Evolutionary conservation across 1,140 invertebrate species (phyloP), one percentile per base, ranked within the genome.

Genomic region (Dendrolimus kikuchii): DNA sequence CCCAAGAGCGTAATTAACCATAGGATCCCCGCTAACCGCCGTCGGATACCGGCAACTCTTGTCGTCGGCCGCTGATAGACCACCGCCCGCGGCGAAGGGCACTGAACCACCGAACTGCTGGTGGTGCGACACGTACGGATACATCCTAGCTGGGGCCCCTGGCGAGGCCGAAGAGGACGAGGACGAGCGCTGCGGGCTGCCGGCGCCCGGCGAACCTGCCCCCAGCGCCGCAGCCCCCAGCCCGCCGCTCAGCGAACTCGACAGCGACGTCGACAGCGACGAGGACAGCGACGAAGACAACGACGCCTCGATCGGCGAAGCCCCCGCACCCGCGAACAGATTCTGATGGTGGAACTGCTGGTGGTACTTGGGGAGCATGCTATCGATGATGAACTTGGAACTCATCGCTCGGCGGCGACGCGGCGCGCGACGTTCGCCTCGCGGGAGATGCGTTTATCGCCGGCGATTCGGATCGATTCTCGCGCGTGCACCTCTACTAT

Each of bases 341-440:
- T 86, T 87, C 71, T 86, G 82, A 58, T 86, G 85, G 59, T 86
- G 82, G 71, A 87, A 86, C 84, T 89, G 89, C 89, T 90, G 88
- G 88, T 87, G 89, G 89, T 97, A 97, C 91, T 97, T 97, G 70
- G 95, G 95, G 89, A 97, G 93, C 95, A 97, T 96, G 91, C 94
- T 96, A 95, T 97, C 95, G 90, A 97, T 96, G 92, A 95, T 94
- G 90, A 96, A 96, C 93, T 97, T 97, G 89, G 93, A 95, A 93
- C 93, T 96, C 95, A 97, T 96, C 90, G 91, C 92, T 89, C 88
- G 89, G 88, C 74, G 74, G 74, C 81, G 82, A 77, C 79, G 80
- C 84, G 74, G 79, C 83, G 77, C 85, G 80, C 82, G 78, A 81
- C 82, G 78, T 70, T 82, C 83, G 80, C 81, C 79, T 85, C 77